Evolutionary conservation across 2,888 invertebrate species (phyloP).

Genomic region (Acheta domesticus): DNA sequence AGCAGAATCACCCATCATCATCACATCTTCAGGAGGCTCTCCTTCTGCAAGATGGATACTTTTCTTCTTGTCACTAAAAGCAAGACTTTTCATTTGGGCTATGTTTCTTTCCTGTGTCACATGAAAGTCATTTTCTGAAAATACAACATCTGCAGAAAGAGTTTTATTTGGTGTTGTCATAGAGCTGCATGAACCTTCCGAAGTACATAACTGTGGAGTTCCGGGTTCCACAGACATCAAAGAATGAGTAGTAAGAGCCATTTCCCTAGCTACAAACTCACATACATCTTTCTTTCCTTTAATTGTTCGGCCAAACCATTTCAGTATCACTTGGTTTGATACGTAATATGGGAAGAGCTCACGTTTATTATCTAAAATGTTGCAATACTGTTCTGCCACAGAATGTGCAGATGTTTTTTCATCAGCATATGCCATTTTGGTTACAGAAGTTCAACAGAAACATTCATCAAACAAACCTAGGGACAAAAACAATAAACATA

Average conservation of each 20-base stretch:
- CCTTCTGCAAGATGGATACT: neutral
- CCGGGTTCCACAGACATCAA: conserved; percentile 26
- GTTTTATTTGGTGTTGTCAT: neutral
- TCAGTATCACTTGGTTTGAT: conserved; percentile 27
- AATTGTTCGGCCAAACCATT: conserved; percentile 32
- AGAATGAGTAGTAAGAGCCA: conserved; percentile 24
- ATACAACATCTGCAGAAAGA: neutral
- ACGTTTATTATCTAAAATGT: conserved; percentile 29
- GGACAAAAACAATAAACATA: neutral
- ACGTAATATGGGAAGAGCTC: conserved; percentile 23
- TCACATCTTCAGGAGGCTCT: neutral
- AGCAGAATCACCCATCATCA: neutral
- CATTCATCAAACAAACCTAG: neutral
- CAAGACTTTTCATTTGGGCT: neutral
- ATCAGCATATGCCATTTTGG: neutral
- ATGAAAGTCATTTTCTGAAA: neutral
- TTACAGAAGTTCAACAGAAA: neutral
- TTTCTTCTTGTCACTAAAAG: neutral
- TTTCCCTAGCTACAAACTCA: conserved; percentile 24
- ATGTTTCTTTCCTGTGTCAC: neutral
- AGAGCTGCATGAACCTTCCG: neutral
- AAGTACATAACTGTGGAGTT: conserved; percentile 2
- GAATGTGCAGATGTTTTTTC: neutral
- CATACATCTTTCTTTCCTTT: conserved; percentile 25
- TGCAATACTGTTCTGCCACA: conserved; percentile 29